Evolutionary conservation across 2,113 vertebrate species (phyloP), one percentile per base, ranked within the genome.

Genomic region (Poecilia latipinna): DNA sequence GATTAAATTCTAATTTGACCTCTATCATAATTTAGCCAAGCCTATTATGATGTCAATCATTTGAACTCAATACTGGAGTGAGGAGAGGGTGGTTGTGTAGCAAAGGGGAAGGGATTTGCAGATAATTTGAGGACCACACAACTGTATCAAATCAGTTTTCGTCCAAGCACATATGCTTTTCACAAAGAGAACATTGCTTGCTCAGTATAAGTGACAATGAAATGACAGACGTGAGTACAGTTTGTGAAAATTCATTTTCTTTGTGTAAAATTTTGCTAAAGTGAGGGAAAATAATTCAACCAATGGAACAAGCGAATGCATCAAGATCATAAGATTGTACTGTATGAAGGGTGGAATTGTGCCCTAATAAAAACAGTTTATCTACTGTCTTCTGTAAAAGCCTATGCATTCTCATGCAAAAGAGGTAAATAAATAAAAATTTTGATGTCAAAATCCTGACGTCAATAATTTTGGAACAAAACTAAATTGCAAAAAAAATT

Each of bases 1-100:
- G 88, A 94, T 94, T 94, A 93, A 88, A 93, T 93, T 95, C 89
- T 92, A 93, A 93, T 94, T 92, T 91, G 92, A 93, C 91, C 90
- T 93, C 90, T 90, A 92, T 94, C 90, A 93, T 90, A 87, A 91
- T 94, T 94, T 90, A 92, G 87, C 85, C 79, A 80, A 89, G 89
- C 87, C 84, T 80, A 92, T 93, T 93, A 93, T 90, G 85, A 93
- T 92, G 91, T 90, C 92, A 93, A 92, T 93, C 92, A 91, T 83
- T 90, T 85, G 68, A 85, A 89, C 79, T 83, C 65, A 68, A 87
- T 67, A 79, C 83, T 79, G 75, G 80, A 88, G 74, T 82, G 74
- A 68, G 72, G 70, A 77, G 72, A 72, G 62, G 81, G 79, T 33
- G 63, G 79, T 75, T 72, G 80, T 78, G 63, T 62, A 71, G 86